Evolutionary conservation across 2,113 vertebrate genomes (phyloP).

Genomic region (Passer montanus): DNA sequence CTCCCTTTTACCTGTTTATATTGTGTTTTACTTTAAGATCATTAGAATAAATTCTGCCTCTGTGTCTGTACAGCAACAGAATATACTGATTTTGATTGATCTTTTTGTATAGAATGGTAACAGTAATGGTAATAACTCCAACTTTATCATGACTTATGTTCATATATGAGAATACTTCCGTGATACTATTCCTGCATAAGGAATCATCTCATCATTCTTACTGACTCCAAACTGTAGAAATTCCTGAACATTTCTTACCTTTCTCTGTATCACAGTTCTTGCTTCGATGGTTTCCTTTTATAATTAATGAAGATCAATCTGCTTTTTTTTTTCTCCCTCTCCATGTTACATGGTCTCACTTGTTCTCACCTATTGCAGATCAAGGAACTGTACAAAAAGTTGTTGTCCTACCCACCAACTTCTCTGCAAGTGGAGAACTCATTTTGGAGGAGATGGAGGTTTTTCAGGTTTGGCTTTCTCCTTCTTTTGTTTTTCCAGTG

Average conservation of each 20-base stretch:
- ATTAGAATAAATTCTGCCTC: background rate
- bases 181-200: background rate
- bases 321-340: background rate
- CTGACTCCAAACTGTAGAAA: background rate
- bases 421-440: conserved; percentile 87
- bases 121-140: background rate
- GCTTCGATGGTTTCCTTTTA: background rate
- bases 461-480: conserved; percentile 86
- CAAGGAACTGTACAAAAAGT: conserved; percentile 95
- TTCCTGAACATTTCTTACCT: background rate
- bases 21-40: background rate
- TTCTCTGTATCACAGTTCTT: background rate
- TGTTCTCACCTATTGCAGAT: conserved; percentile 73
- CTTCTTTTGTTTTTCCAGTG: background rate
- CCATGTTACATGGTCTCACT: background rate
- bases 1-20: background rate
- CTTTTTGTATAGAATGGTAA: background rate
- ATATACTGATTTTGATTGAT: background rate
- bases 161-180: background rate
- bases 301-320: background rate
- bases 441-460: conserved; percentile 97
- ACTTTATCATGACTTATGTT: background rate
- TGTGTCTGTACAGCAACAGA: background rate
- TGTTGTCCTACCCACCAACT: conserved; percentile 89
- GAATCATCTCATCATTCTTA: background rate